Conservation (phyloP, 92 coral and sea anemone species). For the Heliopora coerulea region DNA sequence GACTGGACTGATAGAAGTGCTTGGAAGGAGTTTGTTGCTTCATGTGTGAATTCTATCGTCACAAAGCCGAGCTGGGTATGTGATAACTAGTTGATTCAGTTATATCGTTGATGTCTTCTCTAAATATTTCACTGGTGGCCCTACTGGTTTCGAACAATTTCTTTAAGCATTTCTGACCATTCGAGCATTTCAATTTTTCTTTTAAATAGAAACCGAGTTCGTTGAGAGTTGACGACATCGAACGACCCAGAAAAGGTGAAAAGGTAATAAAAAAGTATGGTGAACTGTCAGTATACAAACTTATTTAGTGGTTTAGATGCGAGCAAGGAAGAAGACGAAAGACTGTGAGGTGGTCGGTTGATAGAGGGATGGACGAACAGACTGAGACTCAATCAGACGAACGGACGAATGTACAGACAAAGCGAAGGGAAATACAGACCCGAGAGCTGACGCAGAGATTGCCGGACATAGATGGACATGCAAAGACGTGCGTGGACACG, state of each 20-base stretch:
- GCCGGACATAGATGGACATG: neutral
- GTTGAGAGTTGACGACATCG: constrained; percentile 70
- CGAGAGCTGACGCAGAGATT: no score
- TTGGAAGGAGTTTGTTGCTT: constrained; percentile 57
- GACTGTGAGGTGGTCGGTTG: neutral
- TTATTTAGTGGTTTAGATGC: no score
- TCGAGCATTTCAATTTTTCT: no score
- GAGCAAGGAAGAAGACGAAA: neutral
- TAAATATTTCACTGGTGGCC: no score
- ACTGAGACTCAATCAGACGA: neutral
- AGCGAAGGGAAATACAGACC: no score
- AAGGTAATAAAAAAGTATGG: constrained; percentile 41
- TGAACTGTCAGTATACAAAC: no score
- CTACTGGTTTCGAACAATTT: no score
- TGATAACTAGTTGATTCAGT: neutral
- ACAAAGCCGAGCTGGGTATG: constrained; percentile 82
- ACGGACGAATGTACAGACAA: no score
- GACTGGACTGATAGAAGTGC: constrained; percentile 43
- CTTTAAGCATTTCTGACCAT: no score
- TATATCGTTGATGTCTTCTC: neutral
- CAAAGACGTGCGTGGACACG: no score
- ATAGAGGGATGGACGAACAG: constrained; percentile 7
- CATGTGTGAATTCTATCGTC: constrained; percentile 70
- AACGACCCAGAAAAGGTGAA: constrained; percentile 45
- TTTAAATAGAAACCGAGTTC: constrained; percentile 96